Evolutionary conservation across 30 jellyfish, hydroid and myxozoan species (phyloP).

Genomic region (Cassiopea andromeda): DNA sequence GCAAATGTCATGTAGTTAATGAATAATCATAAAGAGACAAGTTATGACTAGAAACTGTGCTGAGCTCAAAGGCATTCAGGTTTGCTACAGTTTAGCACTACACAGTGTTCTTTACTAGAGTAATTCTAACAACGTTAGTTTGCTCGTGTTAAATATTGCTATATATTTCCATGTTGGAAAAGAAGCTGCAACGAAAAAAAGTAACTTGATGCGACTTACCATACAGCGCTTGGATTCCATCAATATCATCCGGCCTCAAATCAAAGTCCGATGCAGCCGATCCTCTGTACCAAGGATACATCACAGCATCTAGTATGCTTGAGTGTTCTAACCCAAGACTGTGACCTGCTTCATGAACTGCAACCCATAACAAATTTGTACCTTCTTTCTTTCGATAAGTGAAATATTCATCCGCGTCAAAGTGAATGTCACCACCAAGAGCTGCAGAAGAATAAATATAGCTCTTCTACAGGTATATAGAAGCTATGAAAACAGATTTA

Average conservation of each 20-base stretch:
- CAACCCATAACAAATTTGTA: conserved; percentile 78
- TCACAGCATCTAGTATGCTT: conserved; percentile 60
- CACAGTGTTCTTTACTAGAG: too few relatives aligned
- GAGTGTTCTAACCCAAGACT: conserved; percentile 91
- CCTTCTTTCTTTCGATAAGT: conserved; percentile 48
- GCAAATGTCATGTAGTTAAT: too few relatives aligned
- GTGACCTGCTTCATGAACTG: conserved; percentile 95
- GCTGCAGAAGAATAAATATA: conserved; percentile 12
- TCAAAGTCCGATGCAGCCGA: conserved; percentile 43
- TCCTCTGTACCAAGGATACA: conserved; percentile 90
- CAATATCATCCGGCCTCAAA: conserved; percentile 73
- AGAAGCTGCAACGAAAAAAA: background rate
- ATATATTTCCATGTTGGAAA: too few relatives aligned
- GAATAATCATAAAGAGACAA: too few relatives aligned
- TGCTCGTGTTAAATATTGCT: too few relatives aligned
- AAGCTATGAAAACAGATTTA: too few relatives aligned
- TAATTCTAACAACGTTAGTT: too few relatives aligned
- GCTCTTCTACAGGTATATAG: too few relatives aligned
- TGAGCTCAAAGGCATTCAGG: too few relatives aligned
- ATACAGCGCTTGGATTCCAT: conserved; percentile 79
- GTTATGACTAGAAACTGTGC: too few relatives aligned
- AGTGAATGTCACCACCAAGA: conserved; percentile 87
- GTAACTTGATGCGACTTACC: conserved; percentile 49
- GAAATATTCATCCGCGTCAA: conserved; percentile 87
- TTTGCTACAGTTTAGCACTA: too few relatives aligned